Evolutionary conservation across 1,140 invertebrate species (phyloP).

Genomic region (Physella acuta): DNA sequence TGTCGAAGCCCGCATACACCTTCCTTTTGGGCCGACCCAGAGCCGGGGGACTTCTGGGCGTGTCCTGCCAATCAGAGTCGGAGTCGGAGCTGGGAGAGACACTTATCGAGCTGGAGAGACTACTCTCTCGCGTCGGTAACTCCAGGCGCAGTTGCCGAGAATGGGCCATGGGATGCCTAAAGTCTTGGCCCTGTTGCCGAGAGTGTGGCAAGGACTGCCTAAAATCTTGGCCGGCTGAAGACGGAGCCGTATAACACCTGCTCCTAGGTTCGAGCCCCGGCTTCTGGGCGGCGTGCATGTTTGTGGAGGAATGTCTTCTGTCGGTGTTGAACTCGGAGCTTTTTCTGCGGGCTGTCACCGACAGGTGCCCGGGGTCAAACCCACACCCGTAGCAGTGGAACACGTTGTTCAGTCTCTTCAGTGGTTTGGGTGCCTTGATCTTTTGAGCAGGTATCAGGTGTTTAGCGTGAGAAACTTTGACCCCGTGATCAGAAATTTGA

Average conservation of each 20-base stretch:
- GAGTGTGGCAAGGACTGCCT: background rate
- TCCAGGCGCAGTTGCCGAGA: background rate
- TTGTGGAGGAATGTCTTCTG: background rate
- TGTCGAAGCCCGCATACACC: conserved; percentile 21
- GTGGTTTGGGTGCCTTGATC: background rate
- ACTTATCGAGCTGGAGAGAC: background rate
- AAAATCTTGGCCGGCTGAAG: background rate
- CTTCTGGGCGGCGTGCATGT: background rate
- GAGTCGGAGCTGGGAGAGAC: background rate
- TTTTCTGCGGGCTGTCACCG: no score
- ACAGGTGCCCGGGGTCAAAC: background rate
- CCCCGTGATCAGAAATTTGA: no score
- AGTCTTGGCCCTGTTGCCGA: background rate
- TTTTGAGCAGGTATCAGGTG: background rate
- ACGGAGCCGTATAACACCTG: background rate
- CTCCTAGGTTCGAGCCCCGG: background rate
- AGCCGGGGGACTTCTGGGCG: conserved; percentile 12
- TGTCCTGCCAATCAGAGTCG: background rate
- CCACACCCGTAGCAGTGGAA: conserved; percentile 14
- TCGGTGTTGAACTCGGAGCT: no score
- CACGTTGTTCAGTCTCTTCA: background rate
- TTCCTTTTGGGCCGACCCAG: conserved; percentile 13
- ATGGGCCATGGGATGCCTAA: background rate
- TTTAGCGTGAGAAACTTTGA: no score
- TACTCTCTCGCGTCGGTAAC: background rate